Evolutionary conservation across 2,797 vertebrate species (phyloP), one percentile per base, ranked within the genome.

Genomic region (Melanotaenia parkinsoni): DNA sequence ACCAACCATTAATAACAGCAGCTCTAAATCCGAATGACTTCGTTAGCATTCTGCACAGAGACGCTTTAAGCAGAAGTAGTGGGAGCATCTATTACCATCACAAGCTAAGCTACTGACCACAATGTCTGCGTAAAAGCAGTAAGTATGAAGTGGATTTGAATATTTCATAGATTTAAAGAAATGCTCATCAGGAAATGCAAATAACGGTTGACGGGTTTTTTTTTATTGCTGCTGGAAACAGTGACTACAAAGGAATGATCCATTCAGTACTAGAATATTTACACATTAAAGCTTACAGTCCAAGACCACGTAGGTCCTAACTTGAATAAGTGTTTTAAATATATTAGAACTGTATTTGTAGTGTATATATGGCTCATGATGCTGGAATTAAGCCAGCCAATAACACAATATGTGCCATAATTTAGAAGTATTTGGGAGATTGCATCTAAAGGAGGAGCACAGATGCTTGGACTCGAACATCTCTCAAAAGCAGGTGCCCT

Each of bases 21-120:
- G 53, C 74, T 33, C 79, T 82, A 83, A 71, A 86, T 90, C 81
- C n/a, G 8, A 77, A 82, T 76, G 62, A 76, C 75, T 84, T 86
- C 80, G 78, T 82, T 86, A 73, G 67, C 75, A 83, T 84, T 84
- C 77, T 67, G 64, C 12, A 59, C 43, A 69, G 51, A 35, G 8
- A 51, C 32, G 57, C 61, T 54, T 59, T 40, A 60, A 77, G 59
- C 0, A 77, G 59, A 0, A 0, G 70, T n/a, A 66, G 47, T 37
- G 13, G 33, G 30, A 74, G 58, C 72, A 67, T 81, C 75, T 77
- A 67, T 77, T 77, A 72, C 71, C 75, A 70, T 70, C 57, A 72
- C 70, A 74, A 72, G 72, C 74, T 74, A 64, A 67, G 69, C 35
- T 38, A 67, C 56, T 57, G 54, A 76, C 64, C 63, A 67, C 6